Percentiles rank a stretch among this genome's conserved stretches.
Conservation (phyloP, 2,888 invertebrate species). For the Coecobrya sp. region DNA sequence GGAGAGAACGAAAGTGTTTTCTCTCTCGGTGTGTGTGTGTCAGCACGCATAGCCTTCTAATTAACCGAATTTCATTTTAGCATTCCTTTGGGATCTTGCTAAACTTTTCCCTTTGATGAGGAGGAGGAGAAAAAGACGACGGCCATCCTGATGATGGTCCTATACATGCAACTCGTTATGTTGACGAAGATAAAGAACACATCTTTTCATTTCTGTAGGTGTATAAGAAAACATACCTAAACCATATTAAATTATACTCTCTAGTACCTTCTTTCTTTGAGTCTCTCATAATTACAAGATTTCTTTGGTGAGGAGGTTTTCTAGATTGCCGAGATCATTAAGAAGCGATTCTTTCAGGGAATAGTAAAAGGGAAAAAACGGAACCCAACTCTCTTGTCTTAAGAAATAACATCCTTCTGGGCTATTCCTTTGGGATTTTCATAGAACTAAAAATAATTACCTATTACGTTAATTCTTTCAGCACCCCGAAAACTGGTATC, state of each 20-base stretch:
- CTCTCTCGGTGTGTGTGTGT: conserved; percentile 16
- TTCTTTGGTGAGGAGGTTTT: not conserved
- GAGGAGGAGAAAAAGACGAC: conserved; percentile 10
- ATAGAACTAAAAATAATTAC: conserved; percentile 5
- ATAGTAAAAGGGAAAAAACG: not conserved
- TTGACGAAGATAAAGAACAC: conserved; percentile 20
- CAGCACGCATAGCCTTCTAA: conserved; percentile 61
- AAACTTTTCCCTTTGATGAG: conserved; percentile 75
- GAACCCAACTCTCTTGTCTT: not conserved
- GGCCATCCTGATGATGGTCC: conserved; percentile 38
- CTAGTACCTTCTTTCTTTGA: conserved; percentile 11
- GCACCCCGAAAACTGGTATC: no score
- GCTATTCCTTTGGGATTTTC: not conserved
- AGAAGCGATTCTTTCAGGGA: not conserved
- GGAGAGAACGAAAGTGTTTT: conserved; percentile 65
- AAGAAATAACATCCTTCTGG: not conserved
- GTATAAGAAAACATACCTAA: not conserved
- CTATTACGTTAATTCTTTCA: not conserved
- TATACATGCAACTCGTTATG: conserved; percentile 24
- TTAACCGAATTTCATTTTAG: conserved; percentile 77
- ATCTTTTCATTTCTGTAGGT: conserved; percentile 5
- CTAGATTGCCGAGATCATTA: conserved; percentile 62
- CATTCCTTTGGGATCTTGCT: conserved; percentile 65
- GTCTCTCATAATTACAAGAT: not conserved
- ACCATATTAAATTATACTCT: no score